Base-by-base conservation (phyloP, 2,113 vertebrate genomes). In the Candoia aspera region DNA sequence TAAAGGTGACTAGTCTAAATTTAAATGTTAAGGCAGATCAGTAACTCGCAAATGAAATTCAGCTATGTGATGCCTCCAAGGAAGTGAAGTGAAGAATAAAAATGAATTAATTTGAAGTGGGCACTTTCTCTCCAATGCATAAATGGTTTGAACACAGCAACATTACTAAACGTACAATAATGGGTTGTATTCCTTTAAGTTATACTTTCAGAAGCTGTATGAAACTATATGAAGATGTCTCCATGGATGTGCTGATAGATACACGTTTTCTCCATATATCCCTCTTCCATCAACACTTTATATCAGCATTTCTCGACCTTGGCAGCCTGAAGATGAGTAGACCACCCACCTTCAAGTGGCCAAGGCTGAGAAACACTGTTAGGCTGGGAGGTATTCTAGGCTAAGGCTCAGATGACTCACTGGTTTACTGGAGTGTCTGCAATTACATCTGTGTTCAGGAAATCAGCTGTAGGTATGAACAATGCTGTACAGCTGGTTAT, bases 11-110 rank as follows among this genome's bases (percentile, higher is more conserved):
- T 0, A 86, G 93, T 92, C 93, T 86, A 94, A 95, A 92, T 64
- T 93, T 89, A 53, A 89, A 85, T 79, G 90, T 53, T 79, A 87
- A 57, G 88, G 62, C 84, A 92, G 94, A 96, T 24, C 6, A 58
- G 94, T 95, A 95, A 92, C 62, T 94, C 95, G 19, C 2, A 90
- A 57, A 94, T 64, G 94, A 96, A 96, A 96, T 96, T 96, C 92
- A 91, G 91, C 95, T 93, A 88, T 42, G n/a, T 12, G 79, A 88
- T 86, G 64, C 88, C 59, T 57, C 93, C 93, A 89, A 90, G 86
- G 94, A 94, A 95, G 92, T 0, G 33, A 94, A 92, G 58, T 0
- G 33, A 94, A 92, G 60, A 84, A 90, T 83, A 91, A 54, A 94
- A 93, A 93, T 79, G 60, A 64, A 73, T 91, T 92, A 94, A 94